Evolutionary conservation across 2,888 invertebrate genomes (phyloP).

Genomic region (Melieria crassipennis): DNA sequence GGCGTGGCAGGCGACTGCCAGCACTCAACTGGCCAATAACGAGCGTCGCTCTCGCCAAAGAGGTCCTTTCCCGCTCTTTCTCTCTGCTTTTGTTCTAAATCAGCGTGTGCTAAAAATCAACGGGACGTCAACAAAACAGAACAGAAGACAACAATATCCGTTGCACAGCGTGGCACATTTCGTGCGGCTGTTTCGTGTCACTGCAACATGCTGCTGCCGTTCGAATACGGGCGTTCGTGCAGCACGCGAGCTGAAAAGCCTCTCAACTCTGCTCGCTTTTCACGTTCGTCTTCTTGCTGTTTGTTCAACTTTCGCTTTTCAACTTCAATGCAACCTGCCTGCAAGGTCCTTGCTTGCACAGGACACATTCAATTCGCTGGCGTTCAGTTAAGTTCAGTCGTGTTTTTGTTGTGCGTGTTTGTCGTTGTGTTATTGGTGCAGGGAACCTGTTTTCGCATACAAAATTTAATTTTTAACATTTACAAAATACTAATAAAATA

Average conservation of each 20-base stretch:
- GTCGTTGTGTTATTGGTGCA: constrained; percentile 47
- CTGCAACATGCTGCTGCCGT: not conserved
- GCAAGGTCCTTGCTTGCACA: constrained; percentile 14
- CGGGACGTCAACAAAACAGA: not conserved
- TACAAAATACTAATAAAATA: no score
- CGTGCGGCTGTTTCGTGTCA: no score
- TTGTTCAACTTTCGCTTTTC: not conserved
- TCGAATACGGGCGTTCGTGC: not conserved
- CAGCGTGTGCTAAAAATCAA: not conserved
- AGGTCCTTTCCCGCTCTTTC: not conserved
- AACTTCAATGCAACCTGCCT: not conserved
- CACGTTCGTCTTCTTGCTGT: not conserved
- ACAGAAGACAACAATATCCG: no score
- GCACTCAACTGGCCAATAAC: not conserved
- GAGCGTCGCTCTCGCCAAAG: not conserved
- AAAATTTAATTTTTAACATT: no score
- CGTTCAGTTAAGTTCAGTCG: constrained; percentile 55
- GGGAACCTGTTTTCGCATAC: constrained; percentile 18
- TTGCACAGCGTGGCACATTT: no score
- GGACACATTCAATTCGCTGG: constrained; percentile 49
- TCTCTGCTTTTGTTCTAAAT: not conserved
- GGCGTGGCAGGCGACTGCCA: not conserved
- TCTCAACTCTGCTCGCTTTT: no score
- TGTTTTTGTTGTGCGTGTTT: constrained; percentile 61
- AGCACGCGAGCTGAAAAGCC: no score